Evolutionary conservation across 2,797 vertebrate species (phyloP), one percentile per base, ranked within the genome.

Genomic region (Epinephelus awoara): DNA sequence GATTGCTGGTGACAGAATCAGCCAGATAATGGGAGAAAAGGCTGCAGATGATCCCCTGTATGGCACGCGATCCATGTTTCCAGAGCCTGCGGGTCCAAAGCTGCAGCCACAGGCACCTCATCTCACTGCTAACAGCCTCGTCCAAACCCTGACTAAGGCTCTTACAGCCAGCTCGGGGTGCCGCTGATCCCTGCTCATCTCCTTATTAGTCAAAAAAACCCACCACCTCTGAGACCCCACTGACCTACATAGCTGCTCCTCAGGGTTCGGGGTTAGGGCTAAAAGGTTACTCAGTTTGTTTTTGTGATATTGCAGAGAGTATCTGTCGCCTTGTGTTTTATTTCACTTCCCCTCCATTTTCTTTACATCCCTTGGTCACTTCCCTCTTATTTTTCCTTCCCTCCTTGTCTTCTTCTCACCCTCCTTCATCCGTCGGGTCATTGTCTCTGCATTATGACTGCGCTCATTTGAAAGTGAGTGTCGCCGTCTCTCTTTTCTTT

Each of bases 151-250:
- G 81, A 77, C 80, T 93, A 93, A 94, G 89, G 79, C 86, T 92
- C 90, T 93, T 91, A 91, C 4, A 1, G 49, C n/a, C 55, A 82
- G 72, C 85, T 77, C 46, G 73, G 72, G 83, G 83, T 80, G 79
- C 76, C 75, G 72, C 91, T 89, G 86, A 93, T 92, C 89, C 88
- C 85, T 74, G 84, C 86, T 93, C 92, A 91, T 89, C 92, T 91
- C 84, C 73, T 92, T 81, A 86, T 90, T 88, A 86, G 84, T 71
- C 23, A 70, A 67, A 67, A 55, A 77, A 25, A 87, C 34, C 34
- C 34, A 63, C 63, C 72, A 58, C 70, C 11, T 68, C 66, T 77
- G 75, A 86, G 72, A 89, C 71, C 78, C 77, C 71, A 42, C 65
- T 91, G 87, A 90, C 90, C 86, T 86, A 66, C 34, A 88, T 89